Evolutionary conservation across 2,797 vertebrate genomes (phyloP), one percentile per base, ranked within the genome.

Genomic region (Dallia pectoralis): DNA sequence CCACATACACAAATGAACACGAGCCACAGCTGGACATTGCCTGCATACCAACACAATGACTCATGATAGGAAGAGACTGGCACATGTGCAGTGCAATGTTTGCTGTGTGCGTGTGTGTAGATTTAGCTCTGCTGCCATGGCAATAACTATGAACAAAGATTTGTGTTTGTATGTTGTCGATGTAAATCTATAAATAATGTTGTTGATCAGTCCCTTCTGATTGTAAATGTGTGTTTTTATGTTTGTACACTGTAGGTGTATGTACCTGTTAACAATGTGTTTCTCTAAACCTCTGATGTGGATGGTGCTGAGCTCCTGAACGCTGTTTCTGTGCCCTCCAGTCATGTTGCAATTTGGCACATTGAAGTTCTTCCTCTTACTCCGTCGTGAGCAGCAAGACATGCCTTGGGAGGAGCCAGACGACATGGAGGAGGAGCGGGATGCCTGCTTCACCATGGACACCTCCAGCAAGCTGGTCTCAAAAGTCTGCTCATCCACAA

Each of bases 261-360:
- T 36, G 27, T 91, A 97, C 97, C 96, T 98, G 94, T 97, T 97
- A 74, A 87, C 91, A 25, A 93, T 83, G 0, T 94, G 94, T 71
- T 95, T 91, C 87, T 98, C 96, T n/a, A n/a, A n/a, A n/a, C n/a
- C n/a, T 84, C 93, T 84, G 91, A 98, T 95, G 83, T 97, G 95
- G 88, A 98, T 96, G 73, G 96, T 97, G 86, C 96, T 98, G 79
- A 98, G 96, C 84, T 99, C 97, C 82, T 97, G 97, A 51, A 96
- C 81, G 7, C 93, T 95, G 77, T 92, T 94, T 5, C 91, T 90
- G 22, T 88, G 93, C 72, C 94, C 94, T 49, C 87, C 90, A 30
- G 81, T 69, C 40, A 87, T 74, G 69, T 94, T 92, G 77, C 95
- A 87, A 81, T 96, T 96, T 0, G 95, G 94, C 63, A 96, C 92